Evolutionary conservation across 2,113 vertebrate genomes (phyloP).

Genomic region (Numenius arquata): DNA sequence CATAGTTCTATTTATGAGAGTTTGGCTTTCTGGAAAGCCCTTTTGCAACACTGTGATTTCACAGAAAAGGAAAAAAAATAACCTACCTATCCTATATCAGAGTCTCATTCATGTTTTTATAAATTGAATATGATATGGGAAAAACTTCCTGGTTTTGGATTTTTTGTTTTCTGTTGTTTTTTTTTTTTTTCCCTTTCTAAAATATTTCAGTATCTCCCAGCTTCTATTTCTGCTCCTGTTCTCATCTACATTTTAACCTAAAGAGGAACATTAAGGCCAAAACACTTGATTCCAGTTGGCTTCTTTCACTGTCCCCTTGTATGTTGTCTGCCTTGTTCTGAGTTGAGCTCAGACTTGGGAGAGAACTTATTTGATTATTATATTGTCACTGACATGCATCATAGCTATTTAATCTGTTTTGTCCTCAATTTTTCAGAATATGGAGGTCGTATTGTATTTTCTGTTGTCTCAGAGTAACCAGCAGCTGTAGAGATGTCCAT

Average conservation of each 20-base stretch:
- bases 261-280: neutral
- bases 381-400: neutral
- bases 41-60: constrained; percentile 42
- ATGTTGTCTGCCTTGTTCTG: neutral
- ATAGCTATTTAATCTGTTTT: neutral
- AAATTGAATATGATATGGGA: neutral
- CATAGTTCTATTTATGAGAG: constrained; percentile 30
- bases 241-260: neutral
- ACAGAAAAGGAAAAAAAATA: constrained; percentile 7
- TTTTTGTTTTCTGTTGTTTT: neutral
- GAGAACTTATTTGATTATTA: neutral
- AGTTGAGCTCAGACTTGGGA: neutral
- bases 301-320: neutral
- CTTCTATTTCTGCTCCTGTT: neutral
- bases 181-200: neutral
- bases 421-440: neutral
- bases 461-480: neutral
- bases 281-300: neutral
- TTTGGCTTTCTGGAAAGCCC: constrained; percentile 46
- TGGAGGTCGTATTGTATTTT: neutral
- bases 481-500: neutral
- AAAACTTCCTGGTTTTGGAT: neutral
- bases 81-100: neutral
- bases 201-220: neutral
- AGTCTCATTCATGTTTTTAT: neutral